phyloP scores from a whole-genome alignment of 2,888 invertebrate genomes.

The Polyommatus iphigenia region DNA sequence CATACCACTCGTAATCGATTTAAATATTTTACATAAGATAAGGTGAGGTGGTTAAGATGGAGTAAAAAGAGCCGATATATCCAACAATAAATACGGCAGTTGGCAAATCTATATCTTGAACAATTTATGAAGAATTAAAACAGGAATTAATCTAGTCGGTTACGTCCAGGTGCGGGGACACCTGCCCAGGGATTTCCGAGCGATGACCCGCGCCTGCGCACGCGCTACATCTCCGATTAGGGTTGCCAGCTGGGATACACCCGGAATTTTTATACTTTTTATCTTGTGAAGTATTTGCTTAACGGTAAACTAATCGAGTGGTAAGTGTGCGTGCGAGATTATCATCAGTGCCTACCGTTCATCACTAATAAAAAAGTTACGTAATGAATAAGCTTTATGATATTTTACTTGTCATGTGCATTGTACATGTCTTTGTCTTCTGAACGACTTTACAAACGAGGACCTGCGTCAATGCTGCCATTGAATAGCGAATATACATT shows the following conservation, averaged over 20 bases:
- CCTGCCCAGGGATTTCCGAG: slow-evolving; percentile 55
- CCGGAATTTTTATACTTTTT: not conserved
- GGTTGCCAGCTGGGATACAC: slow-evolving; percentile 2
- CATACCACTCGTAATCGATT: not conserved
- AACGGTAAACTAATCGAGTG: not conserved
- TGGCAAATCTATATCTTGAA: slow-evolving; percentile 29
- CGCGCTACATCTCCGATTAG: slow-evolving; percentile 8
- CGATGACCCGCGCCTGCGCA: slow-evolving; percentile 48
- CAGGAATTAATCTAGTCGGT: slow-evolving; percentile 30
- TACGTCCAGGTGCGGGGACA: slow-evolving; percentile 59
- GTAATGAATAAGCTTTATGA: not conserved
- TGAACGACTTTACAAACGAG: no score
- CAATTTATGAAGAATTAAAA: slow-evolving; percentile 27
- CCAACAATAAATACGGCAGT: slow-evolving; percentile 20
- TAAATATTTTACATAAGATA: not conserved
- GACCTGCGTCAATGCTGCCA: no score
- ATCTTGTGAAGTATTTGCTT: not conserved
- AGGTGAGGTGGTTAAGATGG: not conserved
- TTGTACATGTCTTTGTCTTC: no score
- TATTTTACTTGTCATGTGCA: no score
- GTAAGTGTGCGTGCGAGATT: not conserved
- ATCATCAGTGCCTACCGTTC: not conserved
- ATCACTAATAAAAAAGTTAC: not conserved
- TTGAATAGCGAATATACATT: no score
- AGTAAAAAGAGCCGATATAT: not conserved